These are phyloP conservation scores for Pollachius pollachius DNA, from an alignment of 2,113 vertebrate genomes.

Conservation along the genomic window DNA sequence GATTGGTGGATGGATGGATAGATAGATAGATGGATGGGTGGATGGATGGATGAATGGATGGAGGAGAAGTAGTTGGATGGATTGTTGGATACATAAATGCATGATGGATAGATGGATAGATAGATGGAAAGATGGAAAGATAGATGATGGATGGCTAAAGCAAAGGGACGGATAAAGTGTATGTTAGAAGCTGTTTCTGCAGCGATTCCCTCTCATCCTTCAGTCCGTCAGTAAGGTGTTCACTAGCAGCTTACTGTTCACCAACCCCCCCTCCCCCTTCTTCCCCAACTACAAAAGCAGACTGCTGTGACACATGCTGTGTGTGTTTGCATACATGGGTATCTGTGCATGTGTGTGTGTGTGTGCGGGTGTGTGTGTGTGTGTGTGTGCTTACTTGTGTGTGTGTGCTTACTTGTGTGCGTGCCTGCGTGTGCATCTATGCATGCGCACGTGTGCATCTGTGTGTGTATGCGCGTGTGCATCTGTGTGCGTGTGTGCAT, in stretches of 20 bases:
- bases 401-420: too few relatives aligned
- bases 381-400: too few relatives aligned
- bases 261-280: not conserved
- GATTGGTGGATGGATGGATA: not conserved
- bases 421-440: not conserved
- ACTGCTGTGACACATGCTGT: not conserved
- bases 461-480: not conserved
- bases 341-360: not conserved
- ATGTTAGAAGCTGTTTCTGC: not conserved
- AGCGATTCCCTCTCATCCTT: conserved; percentile 12
- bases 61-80: too few relatives aligned
- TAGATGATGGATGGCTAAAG: too few relatives aligned
- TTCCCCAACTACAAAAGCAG: not conserved
- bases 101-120: too few relatives aligned
- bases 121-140: too few relatives aligned
- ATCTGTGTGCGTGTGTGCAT: too few relatives aligned
- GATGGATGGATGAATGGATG: not conserved
- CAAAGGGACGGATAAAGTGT: not conserved
- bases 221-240: conserved; percentile 8
- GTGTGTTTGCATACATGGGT: not conserved
- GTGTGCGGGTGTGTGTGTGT: too few relatives aligned
- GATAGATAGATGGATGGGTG: not conserved
- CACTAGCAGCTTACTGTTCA: not conserved
- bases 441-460: not conserved
- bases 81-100: too few relatives aligned